Percentiles rank a stretch among this genome's conserved stretches.
These are phyloP conservation scores for Prionace glauca DNA, from an alignment of 2,797 vertebrate genomes.

Conservation along the genomic window DNA sequence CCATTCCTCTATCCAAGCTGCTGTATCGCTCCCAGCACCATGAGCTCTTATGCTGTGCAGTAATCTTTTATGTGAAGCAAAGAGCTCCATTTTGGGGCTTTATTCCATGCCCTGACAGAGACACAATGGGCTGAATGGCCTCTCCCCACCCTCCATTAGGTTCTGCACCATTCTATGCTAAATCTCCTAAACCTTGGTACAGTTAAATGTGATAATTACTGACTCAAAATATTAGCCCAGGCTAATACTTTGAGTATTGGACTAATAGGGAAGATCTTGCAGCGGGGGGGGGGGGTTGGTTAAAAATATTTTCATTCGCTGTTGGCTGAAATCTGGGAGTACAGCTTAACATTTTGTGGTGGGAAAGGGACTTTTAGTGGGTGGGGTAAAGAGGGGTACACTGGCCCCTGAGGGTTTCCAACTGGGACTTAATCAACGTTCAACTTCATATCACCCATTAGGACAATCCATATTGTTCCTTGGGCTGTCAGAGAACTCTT, in stretches of 20 bases:
- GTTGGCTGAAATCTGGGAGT: background rate
- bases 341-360: background rate
- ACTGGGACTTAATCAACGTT: background rate
- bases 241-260: no score
- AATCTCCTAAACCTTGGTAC: background rate
- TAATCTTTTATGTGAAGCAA: no score
- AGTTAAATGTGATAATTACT: background rate
- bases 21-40: no score
- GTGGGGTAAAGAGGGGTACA: no score
- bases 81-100: no score
- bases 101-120: background rate
- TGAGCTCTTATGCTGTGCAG: no score
- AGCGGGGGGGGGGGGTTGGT: no score
- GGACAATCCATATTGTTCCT: background rate
- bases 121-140: background rate
- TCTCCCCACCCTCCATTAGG: background rate
- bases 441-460: background rate
- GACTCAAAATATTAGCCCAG: no score
- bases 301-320: background rate
- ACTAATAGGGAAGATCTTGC: no score
- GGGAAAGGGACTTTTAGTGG: background rate
- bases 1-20: no score
- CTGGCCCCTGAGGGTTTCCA: background rate
- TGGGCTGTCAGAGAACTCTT: background rate
- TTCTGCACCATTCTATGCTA: background rate